Evolutionary conservation across 2,888 invertebrate genomes (phyloP), one percentile per base, ranked within the genome.

Genomic region (Machimus rusticus): DNA sequence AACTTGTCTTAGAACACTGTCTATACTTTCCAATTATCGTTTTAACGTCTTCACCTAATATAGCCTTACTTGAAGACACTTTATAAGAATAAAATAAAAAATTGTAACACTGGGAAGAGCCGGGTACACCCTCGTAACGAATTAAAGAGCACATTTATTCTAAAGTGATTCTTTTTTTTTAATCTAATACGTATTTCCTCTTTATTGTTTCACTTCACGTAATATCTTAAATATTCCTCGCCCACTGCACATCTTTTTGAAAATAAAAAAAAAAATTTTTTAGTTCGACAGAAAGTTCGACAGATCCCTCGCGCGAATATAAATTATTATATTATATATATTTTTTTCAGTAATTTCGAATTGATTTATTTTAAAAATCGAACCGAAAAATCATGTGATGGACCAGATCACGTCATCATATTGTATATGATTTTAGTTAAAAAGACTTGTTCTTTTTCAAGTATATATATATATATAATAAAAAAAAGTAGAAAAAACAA

Each of bases 381-480:
- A 34, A 51, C 16, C 51, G 51, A 51, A 51, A 51, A 23, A 39
- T n/a, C n/a, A n/a, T 39, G 19, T 84, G n/a, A 34, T 31, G 9
- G 74, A n/a, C n/a, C 84, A 84, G 74, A 85, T 85, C 85, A 85
- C 85, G 74, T 85, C 85, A 74, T 74, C 74, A 74, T 74, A 84
- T 39, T 51, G 34, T n/a, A 31, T 28, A 85, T 74, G 8, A 57
- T 57, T 57, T 57, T 16, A 34, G 34, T 9, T 57, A 19, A 57
- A 23, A 57, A 51, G 51, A 51, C 51, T 23, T 57, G 57, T 23
- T 57, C 19, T 57, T 57, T 23, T 57, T 23, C 57, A 57, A 12
- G 51, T 51, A 57, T 57, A 19, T 57, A 57, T 28, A 57, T 28
- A 66, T 19, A 46, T 46, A 46, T 46, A 46, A 46, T 46, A 46